phyloP scores from a whole-genome alignment of 1,140 invertebrate species.

The Ips nitidus region DNA sequence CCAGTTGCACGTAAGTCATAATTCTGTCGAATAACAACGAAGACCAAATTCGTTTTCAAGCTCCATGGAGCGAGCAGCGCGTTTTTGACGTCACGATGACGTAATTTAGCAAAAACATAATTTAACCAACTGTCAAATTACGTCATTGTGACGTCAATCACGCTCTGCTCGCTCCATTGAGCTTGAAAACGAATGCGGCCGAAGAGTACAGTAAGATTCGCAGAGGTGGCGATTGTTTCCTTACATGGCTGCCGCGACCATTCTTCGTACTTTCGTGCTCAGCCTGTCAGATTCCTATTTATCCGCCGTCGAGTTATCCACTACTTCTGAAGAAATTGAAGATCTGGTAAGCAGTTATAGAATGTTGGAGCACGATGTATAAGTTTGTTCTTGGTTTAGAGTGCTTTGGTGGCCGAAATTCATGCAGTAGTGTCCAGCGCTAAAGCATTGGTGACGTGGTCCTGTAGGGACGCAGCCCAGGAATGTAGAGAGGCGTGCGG shows the following conservation, averaged over 20 bases:
- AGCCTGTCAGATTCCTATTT: slow-evolving; percentile 51
- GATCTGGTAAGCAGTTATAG: slow-evolving; percentile 38
- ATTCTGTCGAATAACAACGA: too few relatives aligned
- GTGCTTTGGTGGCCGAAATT: slow-evolving; percentile 67
- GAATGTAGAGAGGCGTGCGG: slow-evolving; percentile 91
- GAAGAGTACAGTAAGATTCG: too few relatives aligned
- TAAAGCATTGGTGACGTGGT: slow-evolving; percentile 88
- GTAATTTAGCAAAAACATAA: too few relatives aligned
- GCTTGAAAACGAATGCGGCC: too few relatives aligned
- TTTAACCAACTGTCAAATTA: too few relatives aligned
- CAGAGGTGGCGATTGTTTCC: slow-evolving; percentile 93
- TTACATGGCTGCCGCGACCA: slow-evolving; percentile 80
- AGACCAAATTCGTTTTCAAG: too few relatives aligned
- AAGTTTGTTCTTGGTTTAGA: slow-evolving; percentile 36
- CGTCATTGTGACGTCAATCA: too few relatives aligned
- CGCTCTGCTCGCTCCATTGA: too few relatives aligned
- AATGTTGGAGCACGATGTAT: neutral
- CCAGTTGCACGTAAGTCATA: slow-evolving; percentile 72
- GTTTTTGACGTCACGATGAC: too few relatives aligned
- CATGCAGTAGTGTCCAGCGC: slow-evolving; percentile 86
- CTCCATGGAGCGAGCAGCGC: too few relatives aligned
- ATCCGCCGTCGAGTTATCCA: slow-evolving; percentile 43
- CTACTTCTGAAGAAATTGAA: slow-evolving; percentile 38
- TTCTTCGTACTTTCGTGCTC: slow-evolving; percentile 72
- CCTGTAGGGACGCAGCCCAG: slow-evolving; percentile 80